Percentiles rank a stretch among this genome's conserved stretches.
Conservation (phyloP, 1,140 invertebrate genomes). For the Cyrtorhinus lividipennis region DNA sequence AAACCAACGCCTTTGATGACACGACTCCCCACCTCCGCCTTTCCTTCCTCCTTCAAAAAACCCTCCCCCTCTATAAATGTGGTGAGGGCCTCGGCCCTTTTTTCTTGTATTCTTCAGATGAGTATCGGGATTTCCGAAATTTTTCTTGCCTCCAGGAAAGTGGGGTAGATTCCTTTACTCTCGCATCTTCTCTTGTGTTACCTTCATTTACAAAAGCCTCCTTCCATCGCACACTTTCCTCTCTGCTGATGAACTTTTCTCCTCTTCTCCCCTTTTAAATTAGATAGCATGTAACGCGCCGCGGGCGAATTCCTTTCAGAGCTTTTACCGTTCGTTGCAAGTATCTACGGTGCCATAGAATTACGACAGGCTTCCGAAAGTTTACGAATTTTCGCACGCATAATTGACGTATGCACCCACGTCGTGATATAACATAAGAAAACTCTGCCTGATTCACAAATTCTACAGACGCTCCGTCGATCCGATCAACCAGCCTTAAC, state of each 20-base stretch:
- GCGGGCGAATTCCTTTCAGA: not conserved
- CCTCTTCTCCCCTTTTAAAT: not conserved
- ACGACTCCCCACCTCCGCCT: not conserved
- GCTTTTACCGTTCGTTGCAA: not conserved
- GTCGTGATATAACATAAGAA: no score
- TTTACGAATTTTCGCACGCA: no score
- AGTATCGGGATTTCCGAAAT: conserved; percentile 13
- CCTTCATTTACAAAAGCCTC: conserved; percentile 7
- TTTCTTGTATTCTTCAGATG: conserved; percentile 10
- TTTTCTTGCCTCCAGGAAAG: not conserved
- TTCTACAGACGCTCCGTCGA: no score
- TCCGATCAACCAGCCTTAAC: no score
- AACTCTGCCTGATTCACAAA: no score
- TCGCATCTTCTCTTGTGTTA: not conserved
- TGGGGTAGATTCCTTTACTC: not conserved
- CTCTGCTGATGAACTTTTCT: not conserved
- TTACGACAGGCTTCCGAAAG: not conserved
- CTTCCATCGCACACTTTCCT: not conserved
- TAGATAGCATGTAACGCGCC: not conserved
- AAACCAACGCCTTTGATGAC: conserved; percentile 15
- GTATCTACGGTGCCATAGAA: not conserved
- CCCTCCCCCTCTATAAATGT: not conserved
- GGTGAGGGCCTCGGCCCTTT: not conserved
- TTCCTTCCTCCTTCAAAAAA: conserved; percentile 3
- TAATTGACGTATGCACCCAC: no score